A percentile compares a stretch with the other conserved stretches of the same genome.
Evolutionary conservation across 2,888 invertebrate genomes (phyloP).

Genomic region (Anoplius nigerrimus): DNA sequence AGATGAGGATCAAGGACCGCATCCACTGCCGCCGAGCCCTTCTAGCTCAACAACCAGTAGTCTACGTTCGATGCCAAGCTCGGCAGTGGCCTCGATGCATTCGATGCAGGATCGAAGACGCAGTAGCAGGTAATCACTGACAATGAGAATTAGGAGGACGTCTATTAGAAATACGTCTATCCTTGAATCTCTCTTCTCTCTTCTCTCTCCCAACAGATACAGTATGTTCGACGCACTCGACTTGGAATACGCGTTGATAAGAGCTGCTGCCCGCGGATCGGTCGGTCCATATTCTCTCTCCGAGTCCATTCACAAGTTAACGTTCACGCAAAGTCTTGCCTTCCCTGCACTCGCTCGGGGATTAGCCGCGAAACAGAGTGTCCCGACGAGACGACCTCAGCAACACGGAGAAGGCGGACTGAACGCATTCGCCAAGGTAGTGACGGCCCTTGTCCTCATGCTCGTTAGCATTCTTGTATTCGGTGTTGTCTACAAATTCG

Average conservation of each 20-base stretch:
- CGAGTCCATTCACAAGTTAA: slow-evolving; percentile 84
- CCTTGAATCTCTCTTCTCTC: no score
- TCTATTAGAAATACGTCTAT: no score
- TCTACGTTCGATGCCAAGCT: slow-evolving; percentile 71
- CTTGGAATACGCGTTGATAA: slow-evolving; percentile 82
- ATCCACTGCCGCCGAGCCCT: slow-evolving; percentile 68
- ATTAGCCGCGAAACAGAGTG: slow-evolving; percentile 79
- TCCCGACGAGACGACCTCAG: slow-evolving; percentile 78
- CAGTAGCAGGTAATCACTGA: slow-evolving; percentile 61
- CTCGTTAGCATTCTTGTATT: slow-evolving; percentile 84
- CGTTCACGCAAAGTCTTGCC: slow-evolving; percentile 84
- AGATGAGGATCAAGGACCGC: slow-evolving; percentile 70
- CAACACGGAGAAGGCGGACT: slow-evolving; percentile 81
- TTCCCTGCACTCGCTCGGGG: slow-evolving; percentile 84
- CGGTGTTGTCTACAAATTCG: slow-evolving; percentile 84
- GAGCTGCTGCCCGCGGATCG: slow-evolving; percentile 83
- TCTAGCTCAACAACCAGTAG: slow-evolving; percentile 73
- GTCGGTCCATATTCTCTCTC: slow-evolving; percentile 84
- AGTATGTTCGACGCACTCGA: slow-evolving; percentile 84
- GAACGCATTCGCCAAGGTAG: slow-evolving; percentile 83
- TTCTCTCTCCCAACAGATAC: slow-evolving; percentile 73
- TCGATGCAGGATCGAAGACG: slow-evolving; percentile 69
- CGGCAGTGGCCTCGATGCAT: slow-evolving; percentile 67
- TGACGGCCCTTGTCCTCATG: slow-evolving; percentile 82
- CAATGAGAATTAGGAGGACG: neutral